Evolutionary conservation across 2,113 vertebrate species (phyloP).

Genomic region (Ceuthmochares aereus): DNA sequence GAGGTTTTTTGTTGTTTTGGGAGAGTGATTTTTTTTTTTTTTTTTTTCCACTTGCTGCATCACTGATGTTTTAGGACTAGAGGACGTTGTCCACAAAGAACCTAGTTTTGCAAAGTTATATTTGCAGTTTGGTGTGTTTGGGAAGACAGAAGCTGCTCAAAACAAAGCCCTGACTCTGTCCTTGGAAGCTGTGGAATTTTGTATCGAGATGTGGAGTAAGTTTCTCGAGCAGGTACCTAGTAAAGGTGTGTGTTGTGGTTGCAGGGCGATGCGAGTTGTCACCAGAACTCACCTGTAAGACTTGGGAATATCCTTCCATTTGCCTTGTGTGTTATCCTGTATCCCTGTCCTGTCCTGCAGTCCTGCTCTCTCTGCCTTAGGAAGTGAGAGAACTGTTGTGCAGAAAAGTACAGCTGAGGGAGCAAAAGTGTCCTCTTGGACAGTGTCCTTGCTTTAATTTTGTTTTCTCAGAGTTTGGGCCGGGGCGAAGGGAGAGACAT

Average conservation of each 20-base stretch:
- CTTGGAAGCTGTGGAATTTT: background rate
- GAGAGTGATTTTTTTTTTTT: background rate
- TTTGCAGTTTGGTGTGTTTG: background rate
- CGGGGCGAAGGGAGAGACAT: background rate
- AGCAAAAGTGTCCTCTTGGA: fast-evolving
- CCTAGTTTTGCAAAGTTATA: background rate
- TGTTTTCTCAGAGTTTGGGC: background rate
- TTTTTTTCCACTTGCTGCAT: background rate
- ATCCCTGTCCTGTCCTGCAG: background rate
- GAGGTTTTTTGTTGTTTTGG: background rate
- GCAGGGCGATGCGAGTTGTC: no score
- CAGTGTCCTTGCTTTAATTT: background rate
- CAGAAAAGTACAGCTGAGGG: background rate
- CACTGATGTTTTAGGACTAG: background rate
- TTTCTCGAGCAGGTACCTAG: background rate
- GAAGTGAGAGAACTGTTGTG: background rate
- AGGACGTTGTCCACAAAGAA: background rate
- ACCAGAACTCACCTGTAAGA: no score
- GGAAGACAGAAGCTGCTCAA: background rate
- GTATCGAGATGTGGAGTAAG: background rate
- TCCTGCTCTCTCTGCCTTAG: background rate
- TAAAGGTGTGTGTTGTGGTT: background rate
- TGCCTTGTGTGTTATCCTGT: fast-evolving
- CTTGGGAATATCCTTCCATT: background rate
- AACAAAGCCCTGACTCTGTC: background rate